Base-by-base conservation (phyloP, 2,113 vertebrate genomes). In the Varanus komodoensis region DNA sequence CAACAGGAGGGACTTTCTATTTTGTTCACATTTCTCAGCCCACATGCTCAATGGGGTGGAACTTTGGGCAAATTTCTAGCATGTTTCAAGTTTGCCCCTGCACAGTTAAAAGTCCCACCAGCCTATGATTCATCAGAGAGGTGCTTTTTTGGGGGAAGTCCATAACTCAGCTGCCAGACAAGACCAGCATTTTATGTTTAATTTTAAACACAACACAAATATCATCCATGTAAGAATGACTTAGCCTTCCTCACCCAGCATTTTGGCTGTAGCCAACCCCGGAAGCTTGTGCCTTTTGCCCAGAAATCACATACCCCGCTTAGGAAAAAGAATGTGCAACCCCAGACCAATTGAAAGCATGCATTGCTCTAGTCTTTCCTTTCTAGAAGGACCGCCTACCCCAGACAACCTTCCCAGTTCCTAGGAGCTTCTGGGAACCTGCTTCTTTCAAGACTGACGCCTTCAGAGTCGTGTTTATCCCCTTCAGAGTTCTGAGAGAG, bases 1-100 rank as follows among this genome's bases (percentile, higher is more conserved):
- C 80, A 5, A 0, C 0, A 68, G 74, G 64, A 90, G 74, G 52
- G 52, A 48, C 44, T 9, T 54, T 21, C 92, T 8, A 0, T 54
- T 9, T 27, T 0, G 1, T 80, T 91, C 94, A 92, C 92, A 88
- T 87, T 91, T 89, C 88, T 0, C 1, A 3, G 0, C 83, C 54
- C 25, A 0, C 84, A 44, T 50, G 0, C 12, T 0, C 0, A 48
- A 57, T 61, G 68, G 44, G 91, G 73, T 8, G 11, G 92, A 83
- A 61, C 29, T 94, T 92, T 87, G 91, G 64, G 74, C 79, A 86
- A n/a, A 87, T 89, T 93, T 90, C 27, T 27, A 25, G 4, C 44
- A 21, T 71, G 86, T 91, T 87, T 87, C 38, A 23, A 71, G 57
- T 78, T 57, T 89, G 79, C 73, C 57, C 4, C 52, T 15, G 17